These are phyloP conservation scores for Dynastes hyllus DNA, from an alignment of 2,888 invertebrate genomes.

Conservation along the genomic window DNA sequence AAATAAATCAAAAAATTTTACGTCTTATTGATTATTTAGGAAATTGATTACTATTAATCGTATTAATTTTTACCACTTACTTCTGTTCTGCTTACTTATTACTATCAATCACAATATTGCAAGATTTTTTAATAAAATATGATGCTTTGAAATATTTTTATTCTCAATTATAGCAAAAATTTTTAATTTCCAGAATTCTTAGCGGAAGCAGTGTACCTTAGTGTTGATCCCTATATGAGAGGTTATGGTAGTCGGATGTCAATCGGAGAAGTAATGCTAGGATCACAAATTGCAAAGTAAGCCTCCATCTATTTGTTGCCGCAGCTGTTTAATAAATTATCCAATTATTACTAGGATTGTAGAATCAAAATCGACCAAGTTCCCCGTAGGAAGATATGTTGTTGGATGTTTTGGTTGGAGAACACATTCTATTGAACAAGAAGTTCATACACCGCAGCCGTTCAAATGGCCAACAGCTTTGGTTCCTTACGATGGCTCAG, in stretches of 20 bases:
- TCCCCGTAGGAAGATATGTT: constrained; percentile 78
- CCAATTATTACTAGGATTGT: constrained; percentile 74
- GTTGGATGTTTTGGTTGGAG: constrained; percentile 82
- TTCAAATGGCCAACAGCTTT: constrained; percentile 62
- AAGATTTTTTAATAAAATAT: too few species aligned
- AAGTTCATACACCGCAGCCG: constrained; percentile 80
- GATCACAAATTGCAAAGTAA: constrained; percentile 82
- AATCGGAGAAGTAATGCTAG: constrained; percentile 80
- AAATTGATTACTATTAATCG: too few species aligned
- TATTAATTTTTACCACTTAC: too few species aligned
- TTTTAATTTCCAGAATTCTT: constrained; percentile 75
- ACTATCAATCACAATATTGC: too few species aligned
- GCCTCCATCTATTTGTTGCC: constrained; percentile 52
- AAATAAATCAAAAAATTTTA: too few species aligned
- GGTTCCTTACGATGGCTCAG: constrained; percentile 75
- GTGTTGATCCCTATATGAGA: constrained; percentile 84
- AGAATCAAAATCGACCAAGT: constrained; percentile 78
- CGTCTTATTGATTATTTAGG: too few species aligned
- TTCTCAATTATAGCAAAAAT: too few species aligned
- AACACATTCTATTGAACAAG: constrained; percentile 73
- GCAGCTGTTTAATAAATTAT: neutral
- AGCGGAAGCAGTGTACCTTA: constrained; percentile 79
- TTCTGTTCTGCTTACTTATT: too few species aligned
- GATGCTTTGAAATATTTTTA: too few species aligned
- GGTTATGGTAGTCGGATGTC: constrained; percentile 73